Evolutionary conservation across 2,113 vertebrate genomes (phyloP), one percentile per base, ranked within the genome.

Genomic region (Martes martes): DNA sequence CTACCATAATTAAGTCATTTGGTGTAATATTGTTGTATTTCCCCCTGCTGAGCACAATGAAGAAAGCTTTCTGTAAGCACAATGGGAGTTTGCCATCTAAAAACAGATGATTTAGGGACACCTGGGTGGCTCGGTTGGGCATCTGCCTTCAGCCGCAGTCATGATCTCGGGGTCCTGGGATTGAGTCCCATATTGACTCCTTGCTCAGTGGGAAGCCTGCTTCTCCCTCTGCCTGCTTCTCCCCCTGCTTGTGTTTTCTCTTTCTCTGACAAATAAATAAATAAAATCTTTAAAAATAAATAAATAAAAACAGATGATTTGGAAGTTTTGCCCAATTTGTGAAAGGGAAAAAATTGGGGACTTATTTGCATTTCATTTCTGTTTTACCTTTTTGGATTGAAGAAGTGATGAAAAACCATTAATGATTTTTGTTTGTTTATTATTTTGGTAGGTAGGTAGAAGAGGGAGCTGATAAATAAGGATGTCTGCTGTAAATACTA

Each of bases 401-500:
- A 92, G 36, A 84, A 88, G n/a, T n/a, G 45, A 45, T 96, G 24
- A 83, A 94, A 81, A 61, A 39, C 67, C 42, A 47, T 45, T 82
- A 61, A 67, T 69, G 50, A 52, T 59, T 87, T 24, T 71, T 92
- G 71, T 19, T 33, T 81, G 5, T 79, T 78, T 89, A 83, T 67
- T 91, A 71, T 83, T 92, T 92, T 71, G 69, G 87, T 91, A 31
- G 26, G 26, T 74, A 45, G 28, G 55, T 61, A 18, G 15, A 82
- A 13, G 7, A 86, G 19, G 74, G 26, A 81, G 14, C n/a, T 84
- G 9, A 92, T 59, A 57, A 65, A 59, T 83, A 90, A 93, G 36
- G 92, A 78, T 65, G 19, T 82, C 95, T 91, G 42, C 88, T 73
- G 42, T 24, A 94, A 91, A 96, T 61, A 42, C 52, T 95, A 45